Evolutionary conservation across 2,113 vertebrate species (phyloP), one percentile per base, ranked within the genome.

Genomic region (Siniperca knerii): DNA sequence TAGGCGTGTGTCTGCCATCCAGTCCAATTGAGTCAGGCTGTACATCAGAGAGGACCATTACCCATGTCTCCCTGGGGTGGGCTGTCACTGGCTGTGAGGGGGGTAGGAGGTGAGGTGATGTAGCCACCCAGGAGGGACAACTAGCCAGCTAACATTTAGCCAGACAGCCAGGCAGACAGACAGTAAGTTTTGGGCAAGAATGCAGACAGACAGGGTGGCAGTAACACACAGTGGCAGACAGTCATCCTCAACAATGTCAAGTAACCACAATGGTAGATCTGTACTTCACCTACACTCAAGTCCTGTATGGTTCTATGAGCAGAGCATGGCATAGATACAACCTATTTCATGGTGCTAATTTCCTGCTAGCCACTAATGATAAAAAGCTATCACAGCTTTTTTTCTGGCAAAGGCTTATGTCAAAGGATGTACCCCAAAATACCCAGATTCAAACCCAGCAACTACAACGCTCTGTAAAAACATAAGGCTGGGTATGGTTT

Each of bases 41-140:
- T 95, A 94, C 92, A 94, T 95, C 94, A 95, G 92, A 93, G 79
- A 92, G 90, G 90, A 87, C 93, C 92, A 94, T 94, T 94, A 94
- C 89, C 93, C 91, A 86, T 66, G 90, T 94, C 92, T 94, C 92
- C 87, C 88, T 79, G 87, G 93, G 93, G 89, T 69, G 85, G 89
- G 58, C 85, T 94, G 94, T 94, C 89, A 90, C 90, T 86, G 84
- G 83, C 86, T 85, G 89, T 70, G 74, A 86, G 85, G 87, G 82
- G 82, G 91, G 85, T 84, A 74, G 82, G 82, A 83, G 87, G 85
- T 86, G 82, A 92, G 90, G 78, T 78, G 89, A 88, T 91, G 88
- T 71, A 92, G 92, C 91, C 89, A 90, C 92, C 91, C 90, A 90
- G 77, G 79, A 94, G 91, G 90, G 92, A 92, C 90, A 87, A 84